These are phyloP conservation scores for Lathamus discolor DNA, from an alignment of 2,113 vertebrate species.

Conservation along the genomic window DNA sequence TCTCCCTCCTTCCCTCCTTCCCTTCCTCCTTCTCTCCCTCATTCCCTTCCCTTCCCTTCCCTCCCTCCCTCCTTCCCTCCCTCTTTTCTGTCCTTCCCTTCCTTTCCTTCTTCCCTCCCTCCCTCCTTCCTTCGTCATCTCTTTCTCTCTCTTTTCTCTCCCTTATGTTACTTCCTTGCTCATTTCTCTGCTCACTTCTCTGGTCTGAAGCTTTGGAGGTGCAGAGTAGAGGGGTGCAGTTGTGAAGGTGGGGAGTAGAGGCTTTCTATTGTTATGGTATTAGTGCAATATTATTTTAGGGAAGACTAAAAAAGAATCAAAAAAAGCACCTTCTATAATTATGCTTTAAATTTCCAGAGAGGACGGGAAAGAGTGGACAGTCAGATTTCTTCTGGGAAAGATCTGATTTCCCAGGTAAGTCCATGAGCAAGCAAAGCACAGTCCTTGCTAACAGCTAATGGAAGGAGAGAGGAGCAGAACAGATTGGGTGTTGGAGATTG, in stretches of 20 bases:
- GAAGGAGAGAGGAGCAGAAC: neutral
- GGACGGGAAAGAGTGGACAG: neutral
- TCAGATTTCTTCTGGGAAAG: neutral
- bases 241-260: neutral
- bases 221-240: neutral
- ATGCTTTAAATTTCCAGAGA: neutral
- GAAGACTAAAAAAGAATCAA: neutral
- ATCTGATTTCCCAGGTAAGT: neutral
- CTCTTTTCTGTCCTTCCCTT: too few relatives aligned
- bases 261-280: neutral
- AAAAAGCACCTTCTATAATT: neutral
- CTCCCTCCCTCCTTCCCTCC: too few relatives aligned
- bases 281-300: neutral
- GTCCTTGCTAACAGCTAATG: neutral
- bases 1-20: too few relatives aligned
- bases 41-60: too few relatives aligned
- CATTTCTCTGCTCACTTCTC: neutral
- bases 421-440: neutral
- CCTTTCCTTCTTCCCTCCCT: too few relatives aligned
- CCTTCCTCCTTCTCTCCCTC: too few relatives aligned
- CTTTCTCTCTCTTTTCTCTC: accelerated
- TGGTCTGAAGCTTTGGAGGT: neutral
- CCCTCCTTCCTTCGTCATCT: too few relatives aligned
- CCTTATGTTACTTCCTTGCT: neutral
- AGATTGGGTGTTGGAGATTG: neutral